Evolutionary conservation across 2,113 vertebrate species (phyloP), one percentile per base, ranked within the genome.

Genomic region (Cyprinodon brontotheroides): DNA sequence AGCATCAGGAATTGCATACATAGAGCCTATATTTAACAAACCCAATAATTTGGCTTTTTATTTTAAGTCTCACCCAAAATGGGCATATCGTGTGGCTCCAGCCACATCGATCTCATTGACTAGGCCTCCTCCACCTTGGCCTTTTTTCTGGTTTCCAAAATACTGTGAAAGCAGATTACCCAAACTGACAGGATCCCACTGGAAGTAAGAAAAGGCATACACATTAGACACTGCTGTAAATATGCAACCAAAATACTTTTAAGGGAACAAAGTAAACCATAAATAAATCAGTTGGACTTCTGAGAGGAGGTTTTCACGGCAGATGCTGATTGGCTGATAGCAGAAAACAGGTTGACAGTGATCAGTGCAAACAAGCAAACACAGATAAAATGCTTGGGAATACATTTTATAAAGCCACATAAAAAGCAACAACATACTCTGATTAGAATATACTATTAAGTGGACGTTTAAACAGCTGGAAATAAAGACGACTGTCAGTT

Each of bases 131-230:
- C 89, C 87, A 40, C 85, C 83, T 82, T 91, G 65, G 78, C 85
- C 71, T 91, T 95, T 79, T 80, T 92, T 86, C 89, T 93, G 60
- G 91, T 93, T 80, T 95, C 94, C 77, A 96, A 84, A 84, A 65
- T 81, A 43, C 86, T 97, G 96, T 53, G 96, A 94, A 73, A 97
- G 87, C 61, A 97, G 74, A 87, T 96, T 97, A 67, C 95, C 96
- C 67, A 96, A 86, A 37, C 95, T 59, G 96, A 96, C 37, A 97
- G 93, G 81, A 95, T 79, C 20, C 92, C 95, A 91, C 96, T 97
- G 91, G 40, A 85, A 93, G 69, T 11, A 57, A 0, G n/a, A 77
- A 81, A 11, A 43, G 61, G 4, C 17, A 73, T 10, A 81, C 29
- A 63, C 13, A 64, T 9, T 22, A 9, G 73, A 45, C 47, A 36